phyloP scores from a whole-genome alignment of 2,888 invertebrate species.

The Thumatha senex region DNA sequence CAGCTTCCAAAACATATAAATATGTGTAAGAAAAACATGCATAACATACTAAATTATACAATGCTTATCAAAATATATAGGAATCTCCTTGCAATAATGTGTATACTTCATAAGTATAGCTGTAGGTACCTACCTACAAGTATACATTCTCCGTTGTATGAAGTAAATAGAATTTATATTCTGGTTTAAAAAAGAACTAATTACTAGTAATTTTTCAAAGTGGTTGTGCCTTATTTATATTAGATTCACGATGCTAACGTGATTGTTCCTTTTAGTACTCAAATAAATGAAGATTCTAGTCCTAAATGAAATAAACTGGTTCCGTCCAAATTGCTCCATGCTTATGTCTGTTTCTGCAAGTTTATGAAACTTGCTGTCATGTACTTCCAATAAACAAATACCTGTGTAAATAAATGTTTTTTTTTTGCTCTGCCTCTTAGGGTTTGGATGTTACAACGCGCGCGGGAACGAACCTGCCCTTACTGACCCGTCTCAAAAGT shows the following conservation, averaged over 20 bases:
- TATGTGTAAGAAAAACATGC: no score
- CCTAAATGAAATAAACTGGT: conserved; percentile 67
- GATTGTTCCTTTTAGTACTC: conserved; percentile 66
- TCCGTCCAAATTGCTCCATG: conserved; percentile 79
- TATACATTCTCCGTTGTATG: not conserved
- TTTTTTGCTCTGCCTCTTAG: no score
- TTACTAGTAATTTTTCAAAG: conserved; percentile 37
- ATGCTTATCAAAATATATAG: no score
- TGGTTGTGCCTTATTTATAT: conserved; percentile 76
- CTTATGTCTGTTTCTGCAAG: conserved; percentile 49
- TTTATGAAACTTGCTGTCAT: conserved; percentile 40
- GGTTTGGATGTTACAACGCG: no score
- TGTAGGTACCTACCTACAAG: no score
- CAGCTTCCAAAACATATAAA: no score
- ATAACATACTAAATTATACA: no score
- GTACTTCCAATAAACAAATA: conserved; percentile 39
- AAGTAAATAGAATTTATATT: not conserved
- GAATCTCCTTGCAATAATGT: no score
- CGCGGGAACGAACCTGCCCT: no score
- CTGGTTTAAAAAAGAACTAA: not conserved
- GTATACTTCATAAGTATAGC: no score
- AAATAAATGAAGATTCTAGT: conserved; percentile 64
- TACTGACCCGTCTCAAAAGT: no score
- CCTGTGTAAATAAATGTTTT: not conserved
- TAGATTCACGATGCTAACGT: conserved; percentile 44